Conservation (phyloP, 1,140 invertebrate genomes). For the Drosophila kepulauana region DNA sequence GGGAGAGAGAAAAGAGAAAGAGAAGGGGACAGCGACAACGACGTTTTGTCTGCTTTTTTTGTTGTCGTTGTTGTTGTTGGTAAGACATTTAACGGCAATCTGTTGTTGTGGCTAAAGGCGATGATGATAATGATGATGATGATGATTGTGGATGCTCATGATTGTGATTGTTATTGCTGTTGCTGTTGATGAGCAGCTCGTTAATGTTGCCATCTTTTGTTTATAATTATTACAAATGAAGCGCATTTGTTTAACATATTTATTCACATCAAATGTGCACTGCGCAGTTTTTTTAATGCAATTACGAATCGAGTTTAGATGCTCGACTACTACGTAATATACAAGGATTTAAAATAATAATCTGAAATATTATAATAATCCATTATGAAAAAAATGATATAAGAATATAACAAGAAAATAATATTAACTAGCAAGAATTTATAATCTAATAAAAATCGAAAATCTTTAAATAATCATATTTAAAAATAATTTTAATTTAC, state of each 20-base stretch:
- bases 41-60: constrained; percentile 40
- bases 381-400: not conserved
- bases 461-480: too few species aligned
- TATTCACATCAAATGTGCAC: constrained; percentile 20
- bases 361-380: not conserved
- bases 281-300: constrained; percentile 26
- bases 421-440: too few species aligned
- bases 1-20: constrained; percentile 1
- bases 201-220: constrained; percentile 23
- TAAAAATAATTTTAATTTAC: too few species aligned
- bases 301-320: not conserved
- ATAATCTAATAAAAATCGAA: too few species aligned
- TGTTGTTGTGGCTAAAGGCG: constrained; percentile 15
- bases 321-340: not conserved
- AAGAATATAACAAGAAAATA: too few species aligned
- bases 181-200: constrained; percentile 31
- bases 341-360: not conserved
- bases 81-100: constrained; percentile 39
- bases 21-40: constrained; percentile 16
- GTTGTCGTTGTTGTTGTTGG: constrained; percentile 36
- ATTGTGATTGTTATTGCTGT: constrained; percentile 6
- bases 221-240: constrained; percentile 17
- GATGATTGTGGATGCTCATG: constrained; percentile 12
- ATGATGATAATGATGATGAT: constrained; percentile 18
- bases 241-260: constrained; percentile 15